phyloP scores from a whole-genome alignment of 1,140 invertebrate genomes.

The Helicoverpa zea region DNA sequence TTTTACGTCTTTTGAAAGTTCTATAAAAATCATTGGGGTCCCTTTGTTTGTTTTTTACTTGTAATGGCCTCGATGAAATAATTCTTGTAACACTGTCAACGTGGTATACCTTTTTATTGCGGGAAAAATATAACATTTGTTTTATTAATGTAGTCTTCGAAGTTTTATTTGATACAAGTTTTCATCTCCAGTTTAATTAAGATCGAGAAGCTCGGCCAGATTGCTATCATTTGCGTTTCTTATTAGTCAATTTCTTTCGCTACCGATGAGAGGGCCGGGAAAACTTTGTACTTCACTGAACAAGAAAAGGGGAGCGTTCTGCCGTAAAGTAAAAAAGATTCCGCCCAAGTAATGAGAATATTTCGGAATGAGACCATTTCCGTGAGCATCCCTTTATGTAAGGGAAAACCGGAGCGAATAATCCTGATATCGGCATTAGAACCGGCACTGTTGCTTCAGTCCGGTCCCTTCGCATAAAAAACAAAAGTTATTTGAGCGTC shows the following conservation, averaged over 20 bases:
- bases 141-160: constrained; percentile 29
- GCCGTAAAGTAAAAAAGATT: constrained; percentile 76
- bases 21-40: constrained; percentile 60
- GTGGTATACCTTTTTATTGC: constrained; percentile 43
- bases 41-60: constrained; percentile 58
- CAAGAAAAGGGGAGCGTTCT: constrained; percentile 65
- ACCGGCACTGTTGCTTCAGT: constrained; percentile 44
- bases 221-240: constrained; percentile 77
- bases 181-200: constrained; percentile 73
- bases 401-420: constrained; percentile 61
- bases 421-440: constrained; percentile 62
- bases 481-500: constrained; percentile 61
- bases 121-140: constrained; percentile 39
- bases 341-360: constrained; percentile 73
- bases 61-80: constrained; percentile 63
- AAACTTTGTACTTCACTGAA: constrained; percentile 71
- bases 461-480: constrained; percentile 53
- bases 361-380: constrained; percentile 68
- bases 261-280: constrained; percentile 63
- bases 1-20: constrained; percentile 69
- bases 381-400: constrained; percentile 59
- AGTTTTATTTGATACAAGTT: constrained; percentile 55
- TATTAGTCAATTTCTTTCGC: constrained; percentile 76
- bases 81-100: constrained; percentile 64
- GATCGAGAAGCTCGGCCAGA: constrained; percentile 63